phyloP scores from a whole-genome alignment of 2,888 invertebrate genomes.

The Spodoptera littoralis region DNA sequence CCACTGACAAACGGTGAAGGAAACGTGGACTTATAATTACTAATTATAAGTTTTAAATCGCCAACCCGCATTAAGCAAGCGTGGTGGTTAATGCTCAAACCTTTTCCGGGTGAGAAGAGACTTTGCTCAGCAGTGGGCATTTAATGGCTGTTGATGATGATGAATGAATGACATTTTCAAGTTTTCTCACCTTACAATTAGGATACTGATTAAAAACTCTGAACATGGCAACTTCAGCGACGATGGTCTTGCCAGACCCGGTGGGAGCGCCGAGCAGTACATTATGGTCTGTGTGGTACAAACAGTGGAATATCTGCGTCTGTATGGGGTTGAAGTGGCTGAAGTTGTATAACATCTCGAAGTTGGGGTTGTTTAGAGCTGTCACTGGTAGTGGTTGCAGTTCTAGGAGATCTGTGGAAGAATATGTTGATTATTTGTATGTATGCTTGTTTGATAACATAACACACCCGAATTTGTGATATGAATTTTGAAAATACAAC shows the following conservation, averaged over 20 bases:
- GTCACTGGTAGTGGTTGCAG: slow-evolving; percentile 96
- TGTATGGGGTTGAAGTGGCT: slow-evolving; percentile 99
- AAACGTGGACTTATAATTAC: too few relatives aligned
- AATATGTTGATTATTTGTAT: slow-evolving; percentile 32
- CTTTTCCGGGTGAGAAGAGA: too few relatives aligned
- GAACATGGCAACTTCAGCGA: slow-evolving; percentile 99
- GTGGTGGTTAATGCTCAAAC: too few relatives aligned
- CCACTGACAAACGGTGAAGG: too few relatives aligned
- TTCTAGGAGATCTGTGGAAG: slow-evolving; percentile 93
- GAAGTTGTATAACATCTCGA: slow-evolving; percentile 95
- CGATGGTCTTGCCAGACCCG: slow-evolving; percentile 99
- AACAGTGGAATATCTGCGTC: slow-evolving; percentile 98
- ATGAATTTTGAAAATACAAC: too few relatives aligned
- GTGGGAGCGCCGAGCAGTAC: slow-evolving; percentile 98
- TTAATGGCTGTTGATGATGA: too few relatives aligned
- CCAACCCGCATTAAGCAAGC: too few relatives aligned
- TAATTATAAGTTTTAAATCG: too few relatives aligned
- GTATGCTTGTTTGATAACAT: too few relatives aligned
- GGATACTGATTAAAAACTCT: slow-evolving; percentile 95
- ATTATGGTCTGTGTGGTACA: slow-evolving; percentile 98
- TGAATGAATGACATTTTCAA: too few relatives aligned
- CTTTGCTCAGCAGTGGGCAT: too few relatives aligned
- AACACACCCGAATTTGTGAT: too few relatives aligned
- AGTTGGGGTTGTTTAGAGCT: slow-evolving; percentile 93
- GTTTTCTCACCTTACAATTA: slow-evolving; percentile 90